Evolutionary conservation across 2,113 vertebrate species (phyloP), one percentile per base, ranked within the genome.

Genomic region (Oplegnathus fasciatus): DNA sequence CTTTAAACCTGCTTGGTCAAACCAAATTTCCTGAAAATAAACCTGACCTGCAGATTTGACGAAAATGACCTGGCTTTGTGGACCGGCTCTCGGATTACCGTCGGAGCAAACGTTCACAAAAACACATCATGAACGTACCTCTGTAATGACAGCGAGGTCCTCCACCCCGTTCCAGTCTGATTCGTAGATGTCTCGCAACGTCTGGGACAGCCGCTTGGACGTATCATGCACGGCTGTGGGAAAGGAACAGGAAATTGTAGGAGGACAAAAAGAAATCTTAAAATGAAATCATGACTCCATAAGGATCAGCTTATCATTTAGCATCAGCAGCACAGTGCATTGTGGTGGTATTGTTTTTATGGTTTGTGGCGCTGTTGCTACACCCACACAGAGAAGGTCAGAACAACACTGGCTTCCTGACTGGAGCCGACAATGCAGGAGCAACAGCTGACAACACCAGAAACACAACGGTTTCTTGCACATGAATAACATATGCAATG

Each of bases 211-310:
- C 30, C 91, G 96, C 87, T 97, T 97, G 11, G 97, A 98, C 7
- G 97, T 96, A 66, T 99, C 98, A 14, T 97, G 98, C 94, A 99
- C 96, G 64, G 94, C 98, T 99, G 92, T 18, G 64, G 67, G 67
- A 70, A 70, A 74, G 11, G 0, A 64, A 61, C 6, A 30, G 65
- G 34, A 78, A 37, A 64, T 32, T 34, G 60, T n/a, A 9, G 6
- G 2, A 71, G 28, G 28, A 55, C 37, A 40, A 22, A 54, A 55
- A 18, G 17, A 44, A 46, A n/a, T n/a, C 44, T 66, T 46, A 24
- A 30, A 66, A 79, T 66, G 11, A 30, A 69, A 80, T 88, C 58
- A 40, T 65, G 42, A 75, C 24, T 84, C 52, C 32, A 40, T n/a
- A 10, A 67, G 30, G 15, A 74, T 30, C 40, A 60, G 4, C 3